A percentile compares a stretch with the other conserved stretches of the same genome.
Evolutionary conservation across 2,113 vertebrate genomes (phyloP).

Genomic region (Oxyura jamaicensis): DNA sequence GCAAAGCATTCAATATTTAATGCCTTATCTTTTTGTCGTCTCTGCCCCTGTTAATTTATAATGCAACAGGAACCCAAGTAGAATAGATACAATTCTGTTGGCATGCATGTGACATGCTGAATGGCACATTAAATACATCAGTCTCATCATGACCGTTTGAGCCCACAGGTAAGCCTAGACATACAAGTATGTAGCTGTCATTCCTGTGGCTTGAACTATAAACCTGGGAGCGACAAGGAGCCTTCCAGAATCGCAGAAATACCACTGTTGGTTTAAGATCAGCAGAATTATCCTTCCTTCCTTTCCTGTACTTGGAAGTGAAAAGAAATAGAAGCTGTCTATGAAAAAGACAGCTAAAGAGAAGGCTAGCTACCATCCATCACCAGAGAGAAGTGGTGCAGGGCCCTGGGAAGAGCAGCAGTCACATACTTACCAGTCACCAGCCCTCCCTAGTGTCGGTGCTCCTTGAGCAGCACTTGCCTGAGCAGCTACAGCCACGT

Average conservation of each 20-base stretch:
- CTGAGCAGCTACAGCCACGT: not conserved
- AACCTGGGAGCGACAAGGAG: not conserved
- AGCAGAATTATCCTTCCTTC: not conserved
- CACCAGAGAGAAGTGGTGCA: not conserved
- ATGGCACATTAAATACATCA: not conserved
- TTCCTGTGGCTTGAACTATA: not conserved
- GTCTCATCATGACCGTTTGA: not conserved
- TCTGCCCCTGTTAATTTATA: not conserved
- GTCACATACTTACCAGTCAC: accelerated
- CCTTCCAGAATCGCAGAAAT: not conserved
- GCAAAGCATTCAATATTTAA: not conserved
- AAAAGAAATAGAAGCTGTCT: not conserved
- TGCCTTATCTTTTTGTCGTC: not conserved
- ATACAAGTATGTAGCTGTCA: accelerated
- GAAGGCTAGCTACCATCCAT: accelerated
- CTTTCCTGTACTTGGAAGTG: not conserved
- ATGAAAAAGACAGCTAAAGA: accelerated
- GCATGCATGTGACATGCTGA: not conserved
- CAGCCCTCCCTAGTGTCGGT: accelerated
- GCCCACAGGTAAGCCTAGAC: not conserved
- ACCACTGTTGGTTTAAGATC: too few species aligned
- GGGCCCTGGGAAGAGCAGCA: not conserved
- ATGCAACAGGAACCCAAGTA: accelerated
- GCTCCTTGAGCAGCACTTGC: not conserved
- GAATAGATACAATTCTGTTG: not conserved